Evolutionary conservation across 2,113 vertebrate genomes (phyloP), one percentile per base, ranked within the genome.

Genomic region (Sorex fumeus): DNA sequence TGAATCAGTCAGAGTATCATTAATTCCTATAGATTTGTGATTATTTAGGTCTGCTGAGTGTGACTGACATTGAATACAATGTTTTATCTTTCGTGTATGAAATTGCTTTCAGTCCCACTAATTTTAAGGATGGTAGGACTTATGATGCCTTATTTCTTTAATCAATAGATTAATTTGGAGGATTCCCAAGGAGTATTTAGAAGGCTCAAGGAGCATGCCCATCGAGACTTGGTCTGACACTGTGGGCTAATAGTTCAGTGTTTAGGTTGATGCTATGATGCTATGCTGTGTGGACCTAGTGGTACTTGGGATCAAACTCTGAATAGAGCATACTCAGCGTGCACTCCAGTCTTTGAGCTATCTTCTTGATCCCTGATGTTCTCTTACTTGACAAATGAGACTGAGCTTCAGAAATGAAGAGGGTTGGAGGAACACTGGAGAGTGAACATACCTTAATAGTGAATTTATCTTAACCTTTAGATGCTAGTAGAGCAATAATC

Each of bases 71-170:
- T 88, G 40, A 66, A 12, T 43, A 76, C 82, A 93, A 83, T 74
- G 43, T 92, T 79, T 89, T 11, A 60, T 77, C 28, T 91, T 85
- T 95, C 62, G 25, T 78, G 8, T 88, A 75, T 75, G 86, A 94
- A 90, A 88, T 69, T 64, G 34, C 34, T 78, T 80, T 76, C 9
- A 13, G 13, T 62, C 5, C 62, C 53, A n/a, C 43, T 87, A 40
- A 91, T 91, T 91, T 90, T 88, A 50, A 76, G 77, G 72, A 87
- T 80, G 30, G 34, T 83, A 34, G 57, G 53, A 12, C 66, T 85
- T 27, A 64, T 64, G 62, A 64, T 64, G 62, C 27, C 62, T 64
- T 40, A 40, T 40, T 40, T 40, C 7, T 53, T 53, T 53, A 53
- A 40, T 40, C 7, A 40, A 7, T 40, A 53, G 15, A 53, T 53